phyloP scores from a whole-genome alignment of 2,113 vertebrate species.

The Poecile atricapillus region DNA sequence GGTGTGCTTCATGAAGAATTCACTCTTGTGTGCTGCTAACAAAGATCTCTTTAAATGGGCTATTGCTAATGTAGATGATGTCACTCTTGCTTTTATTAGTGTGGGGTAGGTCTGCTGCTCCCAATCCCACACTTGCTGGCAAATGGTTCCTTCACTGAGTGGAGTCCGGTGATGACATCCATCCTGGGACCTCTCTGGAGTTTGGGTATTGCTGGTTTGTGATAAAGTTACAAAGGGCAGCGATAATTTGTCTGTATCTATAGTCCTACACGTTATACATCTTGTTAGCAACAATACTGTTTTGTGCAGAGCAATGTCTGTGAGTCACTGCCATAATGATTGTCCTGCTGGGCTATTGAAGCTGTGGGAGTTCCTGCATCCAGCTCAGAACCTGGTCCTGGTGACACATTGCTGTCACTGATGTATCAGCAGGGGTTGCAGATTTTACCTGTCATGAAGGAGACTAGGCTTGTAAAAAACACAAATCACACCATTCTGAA shows the following conservation, averaged over 20 bases:
- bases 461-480: not conserved
- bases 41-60: not conserved
- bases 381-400: accelerated
- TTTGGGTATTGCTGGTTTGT: not conserved
- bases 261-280: accelerated
- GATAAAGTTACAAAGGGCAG: not conserved
- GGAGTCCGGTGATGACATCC: not conserved
- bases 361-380: not conserved
- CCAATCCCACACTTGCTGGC: not conserved
- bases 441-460: not conserved
- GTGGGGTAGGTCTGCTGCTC: not conserved
- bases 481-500: accelerated
- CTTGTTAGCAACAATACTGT: not conserved
- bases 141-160: not conserved
- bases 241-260: accelerated
- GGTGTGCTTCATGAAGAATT: not conserved
- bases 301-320: not conserved
- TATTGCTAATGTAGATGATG: not conserved
- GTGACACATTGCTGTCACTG: not conserved
- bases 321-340: accelerated
- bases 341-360: not conserved
- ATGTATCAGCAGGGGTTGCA: accelerated
- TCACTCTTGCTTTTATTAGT: accelerated
- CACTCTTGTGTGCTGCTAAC: not conserved
- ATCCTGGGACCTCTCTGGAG: not conserved